Evolutionary conservation across 1,140 invertebrate species (phyloP), one percentile per base, ranked within the genome.

Genomic region (Popillia japonica): DNA sequence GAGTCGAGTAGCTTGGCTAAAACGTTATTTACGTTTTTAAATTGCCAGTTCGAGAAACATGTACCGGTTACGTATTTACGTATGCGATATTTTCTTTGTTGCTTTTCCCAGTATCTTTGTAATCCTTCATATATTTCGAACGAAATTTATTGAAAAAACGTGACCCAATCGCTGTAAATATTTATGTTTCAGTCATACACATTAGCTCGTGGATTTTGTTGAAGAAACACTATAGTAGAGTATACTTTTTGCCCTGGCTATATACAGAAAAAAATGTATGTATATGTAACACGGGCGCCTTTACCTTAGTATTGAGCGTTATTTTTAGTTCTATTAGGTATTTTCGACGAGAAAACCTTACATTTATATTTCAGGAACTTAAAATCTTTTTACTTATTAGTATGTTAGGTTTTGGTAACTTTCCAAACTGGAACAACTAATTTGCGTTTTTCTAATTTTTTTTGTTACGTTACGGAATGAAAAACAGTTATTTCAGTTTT

Each of bases 311-410:
- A 72, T 68, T 79, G 75, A 44, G 55, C 14, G 76, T 42, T 79
- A 79, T 79, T 79, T 79, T 78, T 79, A 79, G 76, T 76, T 64
- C 73, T 44, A 79, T 78, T 72, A 40, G 40, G 76, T 79, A 79
- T 79, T 79, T 79, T 79, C 20, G 76, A 72, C 64, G 14, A 17
- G 64, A 59, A 75, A 75, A 75, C 55, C 6, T 59, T n/a, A 8
- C 55, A n/a, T n/a, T n/a, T n/a, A n/a, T n/a, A n/a, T n/a, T n/a
- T n/a, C n/a, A n/a, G n/a, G n/a, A n/a, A n/a, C n/a, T n/a, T n/a
- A n/a, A n/a, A n/a, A n/a, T n/a, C n/a, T n/a, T n/a, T n/a, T n/a
- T n/a, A n/a, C n/a, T n/a, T n/a, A n/a, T n/a, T n/a, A n/a, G n/a
- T n/a, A n/a, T n/a, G n/a, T n/a, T n/a, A n/a, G n/a, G n/a, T n/a